Base-by-base conservation (phyloP, 2,113 vertebrate species). In the Neodontobutis hainanensis region DNA sequence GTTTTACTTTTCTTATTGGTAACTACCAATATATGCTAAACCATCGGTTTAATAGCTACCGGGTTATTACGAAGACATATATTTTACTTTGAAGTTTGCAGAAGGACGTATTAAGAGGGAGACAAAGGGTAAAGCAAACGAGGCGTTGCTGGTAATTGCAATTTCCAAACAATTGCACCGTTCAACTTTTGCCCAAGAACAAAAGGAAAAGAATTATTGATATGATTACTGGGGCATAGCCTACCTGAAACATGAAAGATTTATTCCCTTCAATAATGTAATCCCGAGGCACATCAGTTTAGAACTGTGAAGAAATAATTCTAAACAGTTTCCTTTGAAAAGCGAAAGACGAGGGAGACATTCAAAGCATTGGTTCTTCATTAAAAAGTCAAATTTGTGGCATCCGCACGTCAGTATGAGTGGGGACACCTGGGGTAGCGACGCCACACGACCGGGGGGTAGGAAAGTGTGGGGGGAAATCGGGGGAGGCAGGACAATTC, bases 331-430 rank as follows among this genome's bases (percentile, higher is more conserved):
- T 75, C 78, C 84, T 91, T 90, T 88, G 84, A 87, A 89, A 84
- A 77, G 77, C 75, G 68, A 69, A 57, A 69, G 75, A 80, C 51
- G 80, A 82, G 73, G 77, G 80, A 83, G 70, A 62, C 84, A 87
- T 84, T 91, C 90, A 92, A 92, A 90, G 89, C 76, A 49, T 46
- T 64, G 68, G 81, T 74, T 82, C 78, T 89, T 90, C 84, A 92
- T 93, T 92, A 92, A 90, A 87, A 91, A 92, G 86, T 91, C 87
- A 90, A 88, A 91, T 92, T 89, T 82, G 79, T 78, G 84, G 81
- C 78, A 78, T 76, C 76, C 75, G 47, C 58, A 63, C 8, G 77
- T 60, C 70, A 72, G 86, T 71, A 59, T 65, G 81, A 69, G 80
- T 16, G 68, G 71, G 82, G 85, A 87, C 91, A 89, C 89, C 90